Conservation (phyloP, 2,797 vertebrate genomes). For the Triplophysa bombifrons region DNA sequence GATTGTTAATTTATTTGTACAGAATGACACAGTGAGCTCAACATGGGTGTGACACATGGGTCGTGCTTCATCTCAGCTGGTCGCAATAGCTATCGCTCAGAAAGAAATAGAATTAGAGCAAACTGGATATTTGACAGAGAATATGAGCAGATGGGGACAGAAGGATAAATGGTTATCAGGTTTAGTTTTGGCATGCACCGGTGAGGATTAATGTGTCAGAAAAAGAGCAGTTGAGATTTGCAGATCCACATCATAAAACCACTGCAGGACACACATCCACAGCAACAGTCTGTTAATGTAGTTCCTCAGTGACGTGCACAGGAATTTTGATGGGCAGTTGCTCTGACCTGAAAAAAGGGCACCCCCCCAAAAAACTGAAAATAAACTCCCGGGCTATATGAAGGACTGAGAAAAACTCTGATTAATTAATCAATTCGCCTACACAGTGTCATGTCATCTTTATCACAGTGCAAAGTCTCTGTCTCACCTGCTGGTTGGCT, state of each 20-base stretch:
- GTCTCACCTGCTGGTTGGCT: too few species aligned
- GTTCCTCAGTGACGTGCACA: too few species aligned
- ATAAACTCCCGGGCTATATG: too few species aligned
- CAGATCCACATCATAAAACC: conserved; percentile 8
- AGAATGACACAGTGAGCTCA: neutral
- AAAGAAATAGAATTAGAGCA: conserved; percentile 1
- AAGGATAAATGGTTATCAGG: conserved; percentile 24
- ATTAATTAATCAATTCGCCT: too few species aligned
- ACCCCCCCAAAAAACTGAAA: too few species aligned
- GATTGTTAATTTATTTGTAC: neutral
- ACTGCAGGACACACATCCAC: neutral
- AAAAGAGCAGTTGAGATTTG: neutral
- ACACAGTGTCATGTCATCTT: too few species aligned
- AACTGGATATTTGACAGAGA: conserved; percentile 16
- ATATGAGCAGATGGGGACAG: conserved; percentile 16
- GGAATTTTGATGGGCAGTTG: too few species aligned
- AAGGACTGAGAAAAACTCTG: too few species aligned
- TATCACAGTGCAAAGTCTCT: too few species aligned
- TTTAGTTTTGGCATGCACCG: conserved; percentile 23
- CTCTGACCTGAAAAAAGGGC: too few species aligned
- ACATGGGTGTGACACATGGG: neutral
- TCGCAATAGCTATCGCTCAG: conserved; percentile 1
- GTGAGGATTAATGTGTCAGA: conserved; percentile 39
- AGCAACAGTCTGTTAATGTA: conserved; percentile 6
- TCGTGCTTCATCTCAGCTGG: neutral